phyloP scores from a whole-genome alignment of 2,888 invertebrate species.

The Neocrepidodera transversa region DNA sequence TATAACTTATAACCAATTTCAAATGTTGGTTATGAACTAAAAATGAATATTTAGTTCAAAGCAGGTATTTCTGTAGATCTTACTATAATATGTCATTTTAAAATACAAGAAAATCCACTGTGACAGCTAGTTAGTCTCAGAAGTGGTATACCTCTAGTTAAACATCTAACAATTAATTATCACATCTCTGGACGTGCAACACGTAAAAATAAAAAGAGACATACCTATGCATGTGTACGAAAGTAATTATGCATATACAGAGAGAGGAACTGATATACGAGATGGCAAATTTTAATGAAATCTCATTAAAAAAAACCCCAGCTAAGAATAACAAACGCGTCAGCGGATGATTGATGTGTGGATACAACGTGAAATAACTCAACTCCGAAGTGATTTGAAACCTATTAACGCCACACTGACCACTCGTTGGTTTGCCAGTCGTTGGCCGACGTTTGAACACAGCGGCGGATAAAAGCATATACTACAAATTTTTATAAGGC shows the following conservation, averaged over 20 bases:
- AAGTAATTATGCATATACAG: slow-evolving; percentile 32
- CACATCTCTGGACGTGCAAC: slow-evolving; percentile 27
- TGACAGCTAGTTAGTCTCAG: not conserved
- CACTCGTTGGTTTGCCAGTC: slow-evolving; percentile 1
- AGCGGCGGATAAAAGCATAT: not conserved
- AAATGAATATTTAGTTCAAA: too few species aligned
- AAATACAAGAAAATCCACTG: not conserved
- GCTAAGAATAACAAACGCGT: slow-evolving; percentile 41
- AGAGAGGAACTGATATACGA: slow-evolving; percentile 45
- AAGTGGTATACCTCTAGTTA: slow-evolving; percentile 20
- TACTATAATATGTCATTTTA: too few species aligned
- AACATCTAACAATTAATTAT: slow-evolving; percentile 33
- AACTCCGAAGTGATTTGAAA: slow-evolving; percentile 34
- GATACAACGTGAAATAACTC: slow-evolving; percentile 33
- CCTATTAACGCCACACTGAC: slow-evolving; percentile 30
- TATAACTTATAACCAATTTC: too few species aligned
- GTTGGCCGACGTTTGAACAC: not conserved
- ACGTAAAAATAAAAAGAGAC: slow-evolving; percentile 20
- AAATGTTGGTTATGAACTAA: too few species aligned
- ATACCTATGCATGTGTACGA: slow-evolving; percentile 12
- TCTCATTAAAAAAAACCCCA: slow-evolving; percentile 48
- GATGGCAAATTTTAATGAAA: slow-evolving; percentile 50
- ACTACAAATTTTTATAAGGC: not conserved
- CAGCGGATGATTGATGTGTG: slow-evolving; percentile 43
- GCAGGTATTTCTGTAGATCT: too few species aligned